These are phyloP conservation scores for Margarornis squamiger DNA, from an alignment of 2,797 vertebrate genomes.

Conservation along the genomic window DNA sequence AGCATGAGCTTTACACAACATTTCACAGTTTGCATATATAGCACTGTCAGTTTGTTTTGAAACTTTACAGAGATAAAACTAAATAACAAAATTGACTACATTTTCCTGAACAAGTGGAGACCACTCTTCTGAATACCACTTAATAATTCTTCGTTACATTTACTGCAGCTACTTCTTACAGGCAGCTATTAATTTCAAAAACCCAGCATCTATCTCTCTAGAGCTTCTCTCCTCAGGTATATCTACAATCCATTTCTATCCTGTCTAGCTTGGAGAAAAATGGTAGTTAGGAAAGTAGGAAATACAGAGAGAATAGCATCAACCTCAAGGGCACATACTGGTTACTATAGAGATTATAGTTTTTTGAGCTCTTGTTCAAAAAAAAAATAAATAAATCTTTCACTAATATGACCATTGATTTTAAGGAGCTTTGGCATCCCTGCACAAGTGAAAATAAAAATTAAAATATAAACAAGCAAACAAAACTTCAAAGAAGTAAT, in stretches of 20 bases:
- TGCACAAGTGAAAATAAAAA: not conserved
- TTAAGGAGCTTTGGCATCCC: not conserved
- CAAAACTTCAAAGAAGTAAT: not conserved
- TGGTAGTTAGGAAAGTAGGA: not conserved
- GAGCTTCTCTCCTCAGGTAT: not conserved
- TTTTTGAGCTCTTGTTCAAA: not conserved
- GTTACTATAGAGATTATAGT: not conserved
- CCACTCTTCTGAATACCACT: not conserved
- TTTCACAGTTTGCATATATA: not conserved
- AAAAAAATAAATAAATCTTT: not conserved
- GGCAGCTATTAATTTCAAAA: not conserved
- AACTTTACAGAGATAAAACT: not conserved
- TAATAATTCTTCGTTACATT: not conserved
- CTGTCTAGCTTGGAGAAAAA: not conserved
- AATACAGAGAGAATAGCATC: not conserved
- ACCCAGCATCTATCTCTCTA: not conserved
- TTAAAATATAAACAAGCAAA: not conserved
- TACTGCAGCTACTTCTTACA: not conserved
- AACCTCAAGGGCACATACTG: accelerated
- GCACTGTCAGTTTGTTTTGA: not conserved
- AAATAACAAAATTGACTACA: not conserved
- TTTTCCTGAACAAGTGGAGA: not conserved
- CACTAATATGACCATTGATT: not conserved
- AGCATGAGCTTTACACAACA: not conserved
- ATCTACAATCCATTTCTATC: not conserved